A percentile compares a stretch with the other conserved stretches of the same genome.
These are phyloP conservation scores for Pelodytes ibericus DNA, from an alignment of 2,797 vertebrate species.

Conservation along the genomic window DNA sequence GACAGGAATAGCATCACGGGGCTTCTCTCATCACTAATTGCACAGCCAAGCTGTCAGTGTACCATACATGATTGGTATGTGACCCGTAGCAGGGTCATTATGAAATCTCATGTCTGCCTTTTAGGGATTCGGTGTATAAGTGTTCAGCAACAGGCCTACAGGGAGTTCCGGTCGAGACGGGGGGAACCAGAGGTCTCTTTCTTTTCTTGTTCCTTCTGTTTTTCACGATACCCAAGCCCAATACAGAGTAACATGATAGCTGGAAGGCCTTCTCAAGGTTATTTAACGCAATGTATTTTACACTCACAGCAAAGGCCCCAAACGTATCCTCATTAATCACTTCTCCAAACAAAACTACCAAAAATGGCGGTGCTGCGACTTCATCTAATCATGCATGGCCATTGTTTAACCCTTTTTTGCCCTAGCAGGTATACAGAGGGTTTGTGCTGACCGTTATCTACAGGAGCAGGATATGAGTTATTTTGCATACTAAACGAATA, in stretches of 20 bases:
- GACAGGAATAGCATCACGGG: not conserved
- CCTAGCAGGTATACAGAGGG: too few relatives aligned
- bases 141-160: conserved; percentile 20
- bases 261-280: conserved; percentile 7
- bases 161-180: not conserved
- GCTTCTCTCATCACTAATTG: conserved; percentile 23
- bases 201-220: not conserved
- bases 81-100: conserved; percentile 19
- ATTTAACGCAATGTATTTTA: conserved; percentile 15
- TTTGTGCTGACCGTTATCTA: too few relatives aligned
- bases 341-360: not conserved
- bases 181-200: not conserved
- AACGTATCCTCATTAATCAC: conserved; percentile 1
- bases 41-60: conserved; percentile 17
- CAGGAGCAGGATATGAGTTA: too few relatives aligned
- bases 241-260: conserved; percentile 1
- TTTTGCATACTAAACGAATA: too few relatives aligned
- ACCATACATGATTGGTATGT: conserved; percentile 18
- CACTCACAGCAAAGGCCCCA: not conserved
- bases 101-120: conserved; percentile 11
- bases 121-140: conserved; percentile 2
- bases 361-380: too few relatives aligned
- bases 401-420: too few relatives aligned
- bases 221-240: not conserved
- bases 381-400: too few relatives aligned